A percentile compares a stretch with the other conserved stretches of the same genome.
Conservation (phyloP, 2,797 vertebrate species). For the Acridotheres tristis region DNA sequence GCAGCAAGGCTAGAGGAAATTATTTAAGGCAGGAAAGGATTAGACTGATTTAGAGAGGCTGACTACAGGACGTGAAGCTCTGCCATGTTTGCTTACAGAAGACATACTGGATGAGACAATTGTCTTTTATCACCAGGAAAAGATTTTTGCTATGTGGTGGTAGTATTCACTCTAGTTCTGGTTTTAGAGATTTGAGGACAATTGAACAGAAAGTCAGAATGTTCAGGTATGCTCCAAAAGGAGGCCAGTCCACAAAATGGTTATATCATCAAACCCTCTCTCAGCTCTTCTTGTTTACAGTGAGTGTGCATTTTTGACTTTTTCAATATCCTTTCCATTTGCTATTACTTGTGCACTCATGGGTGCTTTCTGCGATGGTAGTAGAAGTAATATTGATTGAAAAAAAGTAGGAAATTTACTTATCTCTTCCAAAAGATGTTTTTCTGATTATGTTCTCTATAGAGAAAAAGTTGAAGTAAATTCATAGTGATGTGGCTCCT, state of each 20-base stretch:
- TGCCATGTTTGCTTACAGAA: not conserved
- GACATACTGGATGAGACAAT: not conserved
- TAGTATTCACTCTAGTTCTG: not conserved
- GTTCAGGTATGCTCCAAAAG: not conserved
- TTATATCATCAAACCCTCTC: not conserved
- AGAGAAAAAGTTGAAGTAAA: constrained; percentile 21
- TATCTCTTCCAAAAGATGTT: not conserved
- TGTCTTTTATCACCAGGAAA: not conserved
- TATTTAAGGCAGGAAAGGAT: not conserved
- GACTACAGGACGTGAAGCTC: not conserved
- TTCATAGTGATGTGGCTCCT: constrained; percentile 42
- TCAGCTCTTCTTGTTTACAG: not conserved
- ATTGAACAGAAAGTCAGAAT: not conserved
- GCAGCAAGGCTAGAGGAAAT: not conserved
- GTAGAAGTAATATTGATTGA: not conserved
- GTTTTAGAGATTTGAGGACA: not conserved
- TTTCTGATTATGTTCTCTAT: not conserved
- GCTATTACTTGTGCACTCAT: not conserved
- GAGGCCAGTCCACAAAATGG: not conserved
- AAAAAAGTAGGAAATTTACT: not conserved
- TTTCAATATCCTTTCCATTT: not conserved
- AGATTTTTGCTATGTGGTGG: not conserved
- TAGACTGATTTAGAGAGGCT: not conserved
- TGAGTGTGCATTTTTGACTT: not conserved
- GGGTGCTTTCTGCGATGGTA: not conserved